Conservation (phyloP, 2,797 vertebrate genomes). For the Lophura swinhoii region DNA sequence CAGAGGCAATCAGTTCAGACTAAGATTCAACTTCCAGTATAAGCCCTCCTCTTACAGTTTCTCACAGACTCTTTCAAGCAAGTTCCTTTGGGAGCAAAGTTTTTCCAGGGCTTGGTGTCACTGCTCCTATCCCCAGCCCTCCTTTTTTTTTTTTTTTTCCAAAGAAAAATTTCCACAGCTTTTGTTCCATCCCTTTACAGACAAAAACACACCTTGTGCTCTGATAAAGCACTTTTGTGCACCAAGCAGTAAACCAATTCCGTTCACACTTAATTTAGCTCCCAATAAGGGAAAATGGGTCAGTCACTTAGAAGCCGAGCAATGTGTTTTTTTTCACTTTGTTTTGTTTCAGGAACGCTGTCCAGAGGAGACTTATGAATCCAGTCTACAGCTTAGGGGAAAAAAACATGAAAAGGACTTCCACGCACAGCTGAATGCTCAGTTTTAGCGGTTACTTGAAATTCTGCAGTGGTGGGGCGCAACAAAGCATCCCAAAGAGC, state of each 20-base stretch:
- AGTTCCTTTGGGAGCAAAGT: constrained; percentile 52
- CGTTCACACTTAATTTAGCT: constrained; percentile 58
- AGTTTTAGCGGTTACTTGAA: neutral
- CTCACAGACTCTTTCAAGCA: constrained; percentile 57
- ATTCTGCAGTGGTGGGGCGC: neutral
- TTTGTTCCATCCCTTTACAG: neutral
- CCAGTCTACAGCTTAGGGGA: neutral
- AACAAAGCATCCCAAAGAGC: neutral
- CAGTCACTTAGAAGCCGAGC: constrained; percentile 28
- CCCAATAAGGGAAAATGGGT: constrained; percentile 59
- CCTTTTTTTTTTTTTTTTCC: neutral
- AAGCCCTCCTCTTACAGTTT: constrained; percentile 25
- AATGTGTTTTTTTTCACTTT: neutral
- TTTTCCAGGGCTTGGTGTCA: constrained; percentile 49
- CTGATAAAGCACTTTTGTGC: constrained; percentile 46
- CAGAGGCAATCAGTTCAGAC: constrained; percentile 20
- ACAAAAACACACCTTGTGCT: constrained; percentile 38
- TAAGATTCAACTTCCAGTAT: constrained; percentile 47
- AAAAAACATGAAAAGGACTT: neutral
- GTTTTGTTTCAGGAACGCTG: constrained; percentile 19
- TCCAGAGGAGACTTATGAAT: constrained; percentile 1
- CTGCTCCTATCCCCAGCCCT: neutral
- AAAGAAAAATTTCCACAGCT: constrained; percentile 31
- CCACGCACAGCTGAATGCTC: neutral
- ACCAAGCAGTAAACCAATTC: neutral